phyloP scores from a whole-genome alignment of 2,888 invertebrate genomes.

The Ormyrus nitidulus region DNA sequence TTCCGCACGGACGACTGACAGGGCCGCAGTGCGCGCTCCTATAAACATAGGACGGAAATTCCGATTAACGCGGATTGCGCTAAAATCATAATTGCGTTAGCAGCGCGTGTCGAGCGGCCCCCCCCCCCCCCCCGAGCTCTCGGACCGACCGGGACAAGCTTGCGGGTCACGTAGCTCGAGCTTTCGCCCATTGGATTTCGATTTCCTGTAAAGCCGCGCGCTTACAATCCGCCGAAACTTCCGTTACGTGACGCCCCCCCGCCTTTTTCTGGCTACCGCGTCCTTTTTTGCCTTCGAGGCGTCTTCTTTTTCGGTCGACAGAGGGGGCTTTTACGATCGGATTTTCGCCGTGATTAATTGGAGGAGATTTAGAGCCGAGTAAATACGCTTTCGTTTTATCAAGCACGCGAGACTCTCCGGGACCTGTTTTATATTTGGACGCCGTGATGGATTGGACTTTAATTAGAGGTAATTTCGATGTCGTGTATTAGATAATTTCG shows the following conservation, averaged over 20 bases:
- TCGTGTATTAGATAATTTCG: background rate
- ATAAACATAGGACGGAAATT: constrained; percentile 30
- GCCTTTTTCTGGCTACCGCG: background rate
- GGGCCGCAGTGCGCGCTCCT: background rate
- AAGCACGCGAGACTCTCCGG: background rate
- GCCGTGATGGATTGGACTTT: background rate
- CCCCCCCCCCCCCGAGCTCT: no score
- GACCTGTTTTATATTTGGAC: background rate
- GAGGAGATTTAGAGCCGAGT: constrained; percentile 7
- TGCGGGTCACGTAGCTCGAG: constrained; percentile 48
- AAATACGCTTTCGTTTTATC: constrained; percentile 20
- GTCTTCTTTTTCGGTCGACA: background rate
- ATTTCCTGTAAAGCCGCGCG: constrained; percentile 50
- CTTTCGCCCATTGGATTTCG: constrained; percentile 52
- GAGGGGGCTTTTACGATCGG: constrained; percentile 17
- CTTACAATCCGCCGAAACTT: constrained; percentile 50
- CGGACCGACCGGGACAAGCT: background rate
- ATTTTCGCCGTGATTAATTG: constrained; percentile 32
- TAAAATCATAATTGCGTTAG: constrained; percentile 55
- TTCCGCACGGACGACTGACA: constrained; percentile 1
- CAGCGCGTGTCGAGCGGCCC: background rate
- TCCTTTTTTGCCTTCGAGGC: background rate
- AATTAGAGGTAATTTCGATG: background rate
- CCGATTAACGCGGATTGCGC: constrained; percentile 50
- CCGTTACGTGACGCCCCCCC: constrained; percentile 40